Percentiles rank a stretch among this genome's conserved stretches.
phyloP scores from a whole-genome alignment of 2,113 vertebrate genomes.

The Sciurus niger region DNA sequence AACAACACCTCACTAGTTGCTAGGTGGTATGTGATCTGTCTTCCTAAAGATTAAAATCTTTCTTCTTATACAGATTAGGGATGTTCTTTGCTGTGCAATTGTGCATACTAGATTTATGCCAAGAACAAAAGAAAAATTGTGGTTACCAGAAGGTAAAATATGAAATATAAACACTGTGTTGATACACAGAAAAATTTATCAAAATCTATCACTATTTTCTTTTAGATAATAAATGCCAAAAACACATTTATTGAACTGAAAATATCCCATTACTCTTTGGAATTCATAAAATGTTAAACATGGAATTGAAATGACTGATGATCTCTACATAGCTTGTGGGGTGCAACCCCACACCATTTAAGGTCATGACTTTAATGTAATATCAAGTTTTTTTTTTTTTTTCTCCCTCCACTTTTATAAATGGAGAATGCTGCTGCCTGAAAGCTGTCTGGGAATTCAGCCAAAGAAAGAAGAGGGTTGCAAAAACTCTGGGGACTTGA shows the following conservation, averaged over 20 bases:
- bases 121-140: conserved; percentile 59
- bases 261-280: not conserved
- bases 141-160: conserved; percentile 58
- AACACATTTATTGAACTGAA: not conserved
- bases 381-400: conserved; percentile 8
- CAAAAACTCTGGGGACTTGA: conserved; percentile 67
- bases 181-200: conserved; percentile 37
- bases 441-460: conserved; percentile 76
- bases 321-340: not conserved
- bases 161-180: conserved; percentile 47
- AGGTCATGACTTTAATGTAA: conserved; percentile 55
- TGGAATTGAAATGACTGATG: conserved; percentile 59
- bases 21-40: conserved; percentile 11
- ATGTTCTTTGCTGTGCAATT: not conserved
- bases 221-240: conserved; percentile 65
- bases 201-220: conserved; percentile 47
- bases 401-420: conserved; percentile 58
- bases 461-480: conserved; percentile 74
- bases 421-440: conserved; percentile 60
- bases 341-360: not conserved
- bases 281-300: conserved; percentile 46
- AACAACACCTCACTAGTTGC: not conserved
- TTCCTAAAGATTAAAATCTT: conserved; percentile 69
- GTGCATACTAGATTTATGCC: conserved; percentile 54
- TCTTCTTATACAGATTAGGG: not conserved